These are phyloP conservation scores for Trichomycterus rosablanca DNA, from an alignment of 2,113 vertebrate species.

Conservation along the genomic window DNA sequence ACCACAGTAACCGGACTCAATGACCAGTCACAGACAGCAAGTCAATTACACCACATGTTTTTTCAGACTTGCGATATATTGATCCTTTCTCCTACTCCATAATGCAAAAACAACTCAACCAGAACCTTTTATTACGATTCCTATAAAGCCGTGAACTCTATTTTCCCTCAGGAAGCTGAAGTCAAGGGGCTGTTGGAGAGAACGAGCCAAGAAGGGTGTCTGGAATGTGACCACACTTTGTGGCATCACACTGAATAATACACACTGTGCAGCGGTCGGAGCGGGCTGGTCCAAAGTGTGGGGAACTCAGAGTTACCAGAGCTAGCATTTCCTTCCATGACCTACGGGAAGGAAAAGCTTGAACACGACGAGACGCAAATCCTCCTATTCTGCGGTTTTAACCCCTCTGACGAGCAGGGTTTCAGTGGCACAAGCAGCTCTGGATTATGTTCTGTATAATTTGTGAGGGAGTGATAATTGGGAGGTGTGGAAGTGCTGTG, in stretches of 20 bases:
- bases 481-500: slow-evolving; percentile 36
- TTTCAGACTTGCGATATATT: slow-evolving; percentile 26
- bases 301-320: slow-evolving; percentile 41
- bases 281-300: slow-evolving; percentile 47
- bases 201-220: slow-evolving; percentile 43
- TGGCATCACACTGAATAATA: slow-evolving; percentile 55
- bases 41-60: slow-evolving; percentile 31
- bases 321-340: slow-evolving; percentile 31
- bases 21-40: slow-evolving; percentile 26
- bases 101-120: slow-evolving; percentile 37
- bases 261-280: slow-evolving; percentile 44
- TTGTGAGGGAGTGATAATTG: slow-evolving; percentile 30
- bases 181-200: slow-evolving; percentile 43
- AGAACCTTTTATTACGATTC: slow-evolving; percentile 54
- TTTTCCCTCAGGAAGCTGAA: slow-evolving; percentile 37
- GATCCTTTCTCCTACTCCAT: slow-evolving; percentile 4
- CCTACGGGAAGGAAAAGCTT: slow-evolving; percentile 23
- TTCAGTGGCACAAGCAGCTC: slow-evolving; percentile 16
- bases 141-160: slow-evolving; percentile 47
- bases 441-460: slow-evolving; percentile 36
- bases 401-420: slow-evolving; percentile 19
- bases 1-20: background rate
- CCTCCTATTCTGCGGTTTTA: slow-evolving; percentile 33
- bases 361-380: slow-evolving; percentile 29
- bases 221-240: slow-evolving; percentile 54